Evolutionary conservation across 2,797 vertebrate species (phyloP), one percentile per base, ranked within the genome.

Genomic region (Tragopan temminckii): DNA sequence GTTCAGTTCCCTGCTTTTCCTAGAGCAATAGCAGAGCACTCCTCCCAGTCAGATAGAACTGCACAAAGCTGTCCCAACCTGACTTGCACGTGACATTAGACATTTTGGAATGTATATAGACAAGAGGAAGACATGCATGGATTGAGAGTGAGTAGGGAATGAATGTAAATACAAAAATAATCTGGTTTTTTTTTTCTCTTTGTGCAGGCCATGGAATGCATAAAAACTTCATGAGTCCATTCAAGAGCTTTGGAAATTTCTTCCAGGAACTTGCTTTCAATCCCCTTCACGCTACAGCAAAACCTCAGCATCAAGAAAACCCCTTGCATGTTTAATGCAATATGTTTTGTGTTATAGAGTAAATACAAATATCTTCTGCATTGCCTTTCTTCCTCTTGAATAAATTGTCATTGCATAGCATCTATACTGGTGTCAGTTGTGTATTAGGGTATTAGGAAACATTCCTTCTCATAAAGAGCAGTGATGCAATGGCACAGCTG

Each of bases 401-500:
- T 96, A 96, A 96, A 96, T 13, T 63, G 31, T n/a, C 59, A 7
- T 55, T 90, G 57, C 16, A 68, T 35, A 36, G 57, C 86, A 80
- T 15, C 70, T 24, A n/a, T 13, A 15, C 7, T 53, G 3, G 16
- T 42, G 52, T 69, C 36, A 52, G 19, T 63, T 69, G 5, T 29
- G 10, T 53, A 31, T 53, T 18, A 31, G 52, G 52, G 29, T 53
- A 11, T 17, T 53, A 31, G 52, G 16, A 53, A 31, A 11, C 16
- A 18, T 31, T 53, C 18, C 16, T 53, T 29, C 52, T 53, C 52
- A 11, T 29, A 53, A 31, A 29, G 50, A 50, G 48, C 24, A 50
- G 13, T 27, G 48, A 25, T 25, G 48, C 48, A 8, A 13, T 50
- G 48, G 48, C 24, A 25, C 48, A 25, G 46, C 46, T 52, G 50